phyloP scores from a whole-genome alignment of 2,113 vertebrate genomes.

The Oreamnos americanus region DNA sequence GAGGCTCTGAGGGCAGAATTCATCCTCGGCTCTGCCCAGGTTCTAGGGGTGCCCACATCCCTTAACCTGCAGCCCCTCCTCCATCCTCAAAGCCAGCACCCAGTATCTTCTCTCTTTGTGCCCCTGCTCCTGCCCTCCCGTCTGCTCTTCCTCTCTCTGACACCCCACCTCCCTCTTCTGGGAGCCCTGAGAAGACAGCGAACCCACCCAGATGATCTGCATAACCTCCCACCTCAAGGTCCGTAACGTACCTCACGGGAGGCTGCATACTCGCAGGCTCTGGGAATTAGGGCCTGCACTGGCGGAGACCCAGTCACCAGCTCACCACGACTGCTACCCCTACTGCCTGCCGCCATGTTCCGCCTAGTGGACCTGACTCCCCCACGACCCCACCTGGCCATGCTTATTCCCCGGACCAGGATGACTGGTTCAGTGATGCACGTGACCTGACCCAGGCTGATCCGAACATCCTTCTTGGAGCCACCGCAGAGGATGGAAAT shows the following conservation, averaged over 20 bases:
- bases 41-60: rapidly evolving
- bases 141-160: not conserved
- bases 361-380: too few relatives aligned
- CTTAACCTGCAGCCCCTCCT: not conserved
- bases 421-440: not conserved
- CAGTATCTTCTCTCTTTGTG: rapidly evolving
- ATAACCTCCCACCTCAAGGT: not conserved
- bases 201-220: not conserved
- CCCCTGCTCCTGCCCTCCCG: not conserved
- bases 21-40: not conserved
- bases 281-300: rapidly evolving
- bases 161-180: not conserved
- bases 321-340: too few relatives aligned
- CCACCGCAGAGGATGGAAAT: not conserved
- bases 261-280: rapidly evolving
- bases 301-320: too few relatives aligned
- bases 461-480: too few relatives aligned
- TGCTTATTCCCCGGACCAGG: not conserved
- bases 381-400: not conserved
- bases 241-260: too few relatives aligned
- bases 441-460: not conserved
- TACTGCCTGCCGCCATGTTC: rapidly evolving
- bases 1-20: not conserved
- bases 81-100: not conserved
- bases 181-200: not conserved